Percentiles rank a stretch among this genome's conserved stretches.
phyloP scores from a whole-genome alignment of 2,797 vertebrate species.

The Onychomys leucogaster region DNA sequence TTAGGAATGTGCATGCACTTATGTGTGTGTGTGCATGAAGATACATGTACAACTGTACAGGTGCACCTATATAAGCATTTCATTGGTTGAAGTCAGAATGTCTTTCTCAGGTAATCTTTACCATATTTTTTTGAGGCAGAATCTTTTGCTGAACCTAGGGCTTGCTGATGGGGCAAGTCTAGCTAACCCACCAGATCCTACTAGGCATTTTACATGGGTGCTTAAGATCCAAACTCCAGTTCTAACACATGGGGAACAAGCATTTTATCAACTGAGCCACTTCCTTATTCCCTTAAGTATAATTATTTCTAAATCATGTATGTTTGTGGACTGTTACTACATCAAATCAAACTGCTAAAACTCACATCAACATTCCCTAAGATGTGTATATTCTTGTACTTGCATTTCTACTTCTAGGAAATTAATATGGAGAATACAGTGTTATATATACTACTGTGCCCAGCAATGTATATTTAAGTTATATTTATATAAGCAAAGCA shows the following conservation, averaged over 20 bases:
- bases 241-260: not conserved
- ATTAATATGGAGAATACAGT: slow-evolving; percentile 31
- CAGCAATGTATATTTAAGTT: not conserved
- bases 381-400: not conserved
- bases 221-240: not conserved
- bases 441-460: not conserved
- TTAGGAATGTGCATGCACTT: not conserved
- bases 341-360: not conserved
- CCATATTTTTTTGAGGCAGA: not conserved
- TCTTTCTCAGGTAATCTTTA: not conserved
- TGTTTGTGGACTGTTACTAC: not conserved
- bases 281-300: not conserved
- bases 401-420: slow-evolving; percentile 23
- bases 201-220: not conserved
- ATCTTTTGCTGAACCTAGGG: not conserved
- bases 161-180: not conserved
- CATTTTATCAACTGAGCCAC: not conserved
- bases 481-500: not conserved
- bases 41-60: not conserved
- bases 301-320: slow-evolving; percentile 2
- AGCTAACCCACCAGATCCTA: not conserved
- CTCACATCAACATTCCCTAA: not conserved
- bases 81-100: not conserved
- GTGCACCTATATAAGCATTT: not conserved
- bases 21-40: not conserved